These are phyloP conservation scores for Champsocephalus gunnari DNA, from an alignment of 2,797 vertebrate species.

Conservation along the genomic window DNA sequence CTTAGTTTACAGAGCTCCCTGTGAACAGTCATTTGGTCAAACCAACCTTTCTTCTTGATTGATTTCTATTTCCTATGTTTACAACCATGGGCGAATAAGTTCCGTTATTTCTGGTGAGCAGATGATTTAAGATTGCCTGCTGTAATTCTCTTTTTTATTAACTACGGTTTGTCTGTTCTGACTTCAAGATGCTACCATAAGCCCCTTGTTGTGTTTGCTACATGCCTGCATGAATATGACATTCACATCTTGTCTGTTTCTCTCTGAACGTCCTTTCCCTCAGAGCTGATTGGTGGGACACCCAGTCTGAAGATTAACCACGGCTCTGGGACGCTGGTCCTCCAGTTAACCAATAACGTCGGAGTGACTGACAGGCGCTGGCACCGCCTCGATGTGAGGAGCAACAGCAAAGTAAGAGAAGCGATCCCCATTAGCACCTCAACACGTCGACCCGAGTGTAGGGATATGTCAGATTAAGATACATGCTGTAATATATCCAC, in stretches of 20 bases:
- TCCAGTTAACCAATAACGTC: conserved; percentile 83
- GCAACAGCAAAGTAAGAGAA: conserved; percentile 84
- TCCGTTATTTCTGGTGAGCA: conserved; percentile 6
- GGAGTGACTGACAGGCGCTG: conserved; percentile 87
- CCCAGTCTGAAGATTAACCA: conserved; percentile 88
- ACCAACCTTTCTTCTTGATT: conserved; percentile 4
- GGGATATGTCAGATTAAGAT: conserved; percentile 9
- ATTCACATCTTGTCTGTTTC: conserved; percentile 29
- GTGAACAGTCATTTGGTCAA: conserved; percentile 23
- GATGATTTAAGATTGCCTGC: conserved; percentile 4
- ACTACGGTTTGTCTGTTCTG: conserved; percentile 13
- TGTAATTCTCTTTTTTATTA: conserved; percentile 18
- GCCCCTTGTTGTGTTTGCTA: conserved; percentile 5
- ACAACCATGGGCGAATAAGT: background rate
- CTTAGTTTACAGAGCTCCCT: conserved; percentile 2
- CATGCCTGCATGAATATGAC: conserved; percentile 12
- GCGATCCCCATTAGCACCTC: background rate
- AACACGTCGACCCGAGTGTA: background rate
- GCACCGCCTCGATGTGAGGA: conserved; percentile 88
- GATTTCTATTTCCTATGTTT: conserved; percentile 23
- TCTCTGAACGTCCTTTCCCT: conserved; percentile 18
- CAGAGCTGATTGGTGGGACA: conserved; percentile 84
- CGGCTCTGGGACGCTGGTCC: conserved; percentile 82
- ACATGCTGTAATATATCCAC: background rate
- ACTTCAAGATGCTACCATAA: conserved; percentile 18